Conservation (phyloP, 2,888 invertebrate genomes). For the Pycnomerus fuliginosus region DNA sequence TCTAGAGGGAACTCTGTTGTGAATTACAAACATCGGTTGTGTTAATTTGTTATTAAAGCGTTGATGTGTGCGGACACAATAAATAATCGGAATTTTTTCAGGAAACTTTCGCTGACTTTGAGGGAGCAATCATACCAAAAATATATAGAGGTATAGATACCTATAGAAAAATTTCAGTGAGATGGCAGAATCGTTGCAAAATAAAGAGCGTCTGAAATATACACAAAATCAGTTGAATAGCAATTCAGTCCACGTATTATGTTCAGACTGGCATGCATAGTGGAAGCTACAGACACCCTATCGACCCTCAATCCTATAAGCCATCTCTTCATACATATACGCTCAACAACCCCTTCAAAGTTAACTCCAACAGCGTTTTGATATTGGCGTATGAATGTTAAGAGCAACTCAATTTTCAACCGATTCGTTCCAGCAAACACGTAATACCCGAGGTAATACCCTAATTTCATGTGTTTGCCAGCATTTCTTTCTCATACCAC, state of each 20-base stretch:
- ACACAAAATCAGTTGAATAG: slow-evolving; percentile 19
- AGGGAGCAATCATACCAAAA: no score
- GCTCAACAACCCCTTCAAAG: slow-evolving; percentile 33
- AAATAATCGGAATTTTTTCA: no score
- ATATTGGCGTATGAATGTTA: slow-evolving; percentile 1
- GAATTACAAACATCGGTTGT: slow-evolving; percentile 31
- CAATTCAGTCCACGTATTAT: slow-evolving; percentile 43
- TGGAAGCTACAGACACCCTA: slow-evolving; percentile 37
- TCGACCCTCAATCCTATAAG: slow-evolving; percentile 44
- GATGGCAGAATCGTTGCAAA: slow-evolving; percentile 4
- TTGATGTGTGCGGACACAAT: no score
- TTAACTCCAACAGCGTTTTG: slow-evolving; percentile 13
- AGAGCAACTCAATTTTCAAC: slow-evolving; percentile 4
- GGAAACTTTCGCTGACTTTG: no score
- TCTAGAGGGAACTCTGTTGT: slow-evolving; percentile 35
- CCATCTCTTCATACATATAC: slow-evolving; percentile 38
- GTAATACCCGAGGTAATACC: no score
- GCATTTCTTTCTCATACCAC: no score
- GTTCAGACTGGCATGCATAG: slow-evolving; percentile 31
- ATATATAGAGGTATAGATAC: no score
- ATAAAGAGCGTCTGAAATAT: slow-evolving; percentile 10
- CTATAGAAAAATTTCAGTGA: no score
- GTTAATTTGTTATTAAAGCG: slow-evolving; percentile 19
- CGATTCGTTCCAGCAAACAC: slow-evolving; percentile 6
- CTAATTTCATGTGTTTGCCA: no score